Conservation (phyloP, 1,140 invertebrate genomes). For the Xylocopa sonorina region DNA sequence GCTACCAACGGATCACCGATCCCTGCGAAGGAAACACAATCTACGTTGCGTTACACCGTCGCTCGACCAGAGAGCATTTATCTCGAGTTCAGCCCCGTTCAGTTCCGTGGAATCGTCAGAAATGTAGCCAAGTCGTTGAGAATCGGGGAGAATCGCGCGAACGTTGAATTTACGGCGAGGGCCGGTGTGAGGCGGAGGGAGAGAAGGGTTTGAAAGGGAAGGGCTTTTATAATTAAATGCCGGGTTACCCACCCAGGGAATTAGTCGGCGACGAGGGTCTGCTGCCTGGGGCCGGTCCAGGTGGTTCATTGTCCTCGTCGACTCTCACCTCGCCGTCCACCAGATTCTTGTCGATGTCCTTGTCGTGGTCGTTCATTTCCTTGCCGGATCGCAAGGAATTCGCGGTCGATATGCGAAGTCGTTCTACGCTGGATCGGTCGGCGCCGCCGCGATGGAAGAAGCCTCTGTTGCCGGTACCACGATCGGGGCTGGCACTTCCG, state of each 20-base stretch:
- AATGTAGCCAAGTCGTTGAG: neutral
- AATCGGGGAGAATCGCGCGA: constrained; percentile 40
- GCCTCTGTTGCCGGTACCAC: constrained; percentile 63
- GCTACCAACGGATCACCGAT: constrained; percentile 77
- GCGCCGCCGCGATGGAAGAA: constrained; percentile 73
- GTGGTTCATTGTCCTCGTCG: constrained; percentile 80
- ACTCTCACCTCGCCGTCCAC: constrained; percentile 75
- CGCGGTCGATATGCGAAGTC: constrained; percentile 75
- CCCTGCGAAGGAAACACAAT: too few relatives aligned
- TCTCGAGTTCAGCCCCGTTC: constrained; percentile 25
- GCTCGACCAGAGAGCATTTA: neutral
- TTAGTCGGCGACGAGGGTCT: constrained; percentile 78
- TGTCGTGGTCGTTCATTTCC: constrained; percentile 73
- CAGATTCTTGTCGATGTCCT: constrained; percentile 73
- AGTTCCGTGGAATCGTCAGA: constrained; percentile 35
- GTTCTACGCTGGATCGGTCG: constrained; percentile 75
- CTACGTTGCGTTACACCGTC: too few relatives aligned
- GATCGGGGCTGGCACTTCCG: constrained; percentile 78
- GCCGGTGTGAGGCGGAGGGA: too few relatives aligned
- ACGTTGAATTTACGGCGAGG: constrained; percentile 29
- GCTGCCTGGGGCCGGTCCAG: constrained; percentile 79
- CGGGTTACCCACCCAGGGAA: constrained; percentile 72
- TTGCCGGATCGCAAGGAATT: constrained; percentile 73
- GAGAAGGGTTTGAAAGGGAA: constrained; percentile 60
- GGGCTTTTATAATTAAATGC: constrained; percentile 68